Evolutionary conservation across 1,140 invertebrate genomes (phyloP).

Genomic region (Choristoneura fumiferana): DNA sequence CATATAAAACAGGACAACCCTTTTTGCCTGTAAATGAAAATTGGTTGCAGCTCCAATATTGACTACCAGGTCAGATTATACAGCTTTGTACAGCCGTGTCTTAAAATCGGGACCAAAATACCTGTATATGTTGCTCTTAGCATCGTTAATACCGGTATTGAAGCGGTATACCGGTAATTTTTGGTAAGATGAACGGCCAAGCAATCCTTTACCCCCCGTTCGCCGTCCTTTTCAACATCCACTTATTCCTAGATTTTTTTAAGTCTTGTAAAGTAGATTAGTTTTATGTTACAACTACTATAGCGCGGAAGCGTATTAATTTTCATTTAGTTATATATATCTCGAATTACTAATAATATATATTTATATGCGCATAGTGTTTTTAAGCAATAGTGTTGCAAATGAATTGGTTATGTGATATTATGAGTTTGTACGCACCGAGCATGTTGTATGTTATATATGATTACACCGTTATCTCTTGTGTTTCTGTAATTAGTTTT

Average conservation of each 20-base stretch:
- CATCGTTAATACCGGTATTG: too few species aligned
- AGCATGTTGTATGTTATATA: conserved; percentile 12
- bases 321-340: conserved; percentile 35
- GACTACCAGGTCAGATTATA: too few species aligned
- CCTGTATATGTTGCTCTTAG: too few species aligned
- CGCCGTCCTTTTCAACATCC: conserved; percentile 37
- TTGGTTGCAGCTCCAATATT: too few species aligned
- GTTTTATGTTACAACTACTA: conserved; percentile 34
- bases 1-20: too few species aligned
- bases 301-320: conserved; percentile 27
- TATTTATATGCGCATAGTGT: conserved; percentile 47
- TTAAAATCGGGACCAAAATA: too few species aligned
- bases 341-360: conserved; percentile 55
- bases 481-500: background rate
- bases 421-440: conserved; percentile 42
- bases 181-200: background rate
- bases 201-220: background rate
- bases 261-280: conserved; percentile 59
- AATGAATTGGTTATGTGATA: conserved; percentile 61
- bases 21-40: too few species aligned
- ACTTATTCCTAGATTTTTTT: conserved; percentile 58
- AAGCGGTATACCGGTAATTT: too few species aligned
- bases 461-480: background rate
- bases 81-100: too few species aligned
- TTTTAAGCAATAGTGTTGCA: conserved; percentile 41